These are phyloP conservation scores for Onychostoma macrolepis DNA, from an alignment of 2,113 vertebrate genomes.

Conservation along the genomic window DNA sequence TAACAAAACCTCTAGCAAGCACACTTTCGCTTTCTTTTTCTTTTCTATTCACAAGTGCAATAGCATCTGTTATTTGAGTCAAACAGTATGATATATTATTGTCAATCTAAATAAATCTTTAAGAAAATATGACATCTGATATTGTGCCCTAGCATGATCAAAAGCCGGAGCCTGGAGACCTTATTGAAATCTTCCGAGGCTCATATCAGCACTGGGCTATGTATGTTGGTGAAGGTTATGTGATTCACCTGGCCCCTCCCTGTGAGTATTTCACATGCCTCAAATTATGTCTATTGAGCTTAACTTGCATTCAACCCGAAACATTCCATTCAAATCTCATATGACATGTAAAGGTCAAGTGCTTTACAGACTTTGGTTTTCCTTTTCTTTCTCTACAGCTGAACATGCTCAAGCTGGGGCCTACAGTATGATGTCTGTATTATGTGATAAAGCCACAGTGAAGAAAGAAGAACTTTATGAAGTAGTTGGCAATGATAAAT, in stretches of 20 bases:
- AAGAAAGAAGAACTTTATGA: slow-evolving; percentile 75
- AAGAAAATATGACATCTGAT: not conserved
- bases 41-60: not conserved
- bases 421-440: slow-evolving; percentile 78
- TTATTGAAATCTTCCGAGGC: slow-evolving; percentile 83
- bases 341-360: not conserved
- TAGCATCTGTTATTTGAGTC: not conserved
- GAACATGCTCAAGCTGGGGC: slow-evolving; percentile 63
- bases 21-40: not conserved
- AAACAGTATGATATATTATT: not conserved
- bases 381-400: slow-evolving; percentile 56
- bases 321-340: not conserved
- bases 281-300: not conserved
- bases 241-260: slow-evolving; percentile 83
- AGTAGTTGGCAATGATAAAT: slow-evolving; percentile 65
- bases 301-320: not conserved
- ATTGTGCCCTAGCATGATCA: slow-evolving; percentile 62
- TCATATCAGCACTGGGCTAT: slow-evolving; percentile 86
- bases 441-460: slow-evolving; percentile 75
- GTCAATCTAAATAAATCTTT: not conserved
- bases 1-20: not conserved
- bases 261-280: slow-evolving; percentile 63
- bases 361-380: not conserved
- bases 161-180: slow-evolving; percentile 79
- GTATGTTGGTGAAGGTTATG: slow-evolving; percentile 81